Percentiles rank a stretch among this genome's conserved stretches.
Conservation (phyloP, 2,113 vertebrate genomes). For the Menura novaehollandiae region DNA sequence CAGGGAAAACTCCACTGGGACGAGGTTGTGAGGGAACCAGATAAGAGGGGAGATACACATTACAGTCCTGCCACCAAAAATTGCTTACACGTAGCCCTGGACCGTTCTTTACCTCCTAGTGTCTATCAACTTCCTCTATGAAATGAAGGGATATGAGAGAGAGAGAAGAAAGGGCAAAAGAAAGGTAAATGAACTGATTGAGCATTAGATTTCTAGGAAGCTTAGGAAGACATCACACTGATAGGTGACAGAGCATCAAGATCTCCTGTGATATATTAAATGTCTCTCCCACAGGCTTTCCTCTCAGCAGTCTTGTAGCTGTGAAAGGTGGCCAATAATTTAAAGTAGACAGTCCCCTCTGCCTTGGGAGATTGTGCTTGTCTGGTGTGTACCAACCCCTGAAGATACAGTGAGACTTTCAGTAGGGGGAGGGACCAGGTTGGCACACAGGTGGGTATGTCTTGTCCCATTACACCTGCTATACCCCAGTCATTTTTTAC, state of each 20-base stretch:
- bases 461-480: rapidly evolving
- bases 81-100: not conserved
- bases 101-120: not conserved
- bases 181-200: not conserved
- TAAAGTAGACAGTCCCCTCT: not conserved
- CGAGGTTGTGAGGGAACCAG: not conserved
- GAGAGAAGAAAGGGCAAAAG: not conserved
- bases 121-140: not conserved
- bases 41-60: rapidly evolving
- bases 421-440: not conserved
- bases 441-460: rapidly evolving
- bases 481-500: not conserved
- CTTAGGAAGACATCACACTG: not conserved
- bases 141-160: not conserved
- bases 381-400: not conserved
- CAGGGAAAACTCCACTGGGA: not conserved
- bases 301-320: not conserved
- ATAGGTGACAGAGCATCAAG: not conserved
- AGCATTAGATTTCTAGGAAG: not conserved
- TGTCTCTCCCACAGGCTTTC: not conserved
- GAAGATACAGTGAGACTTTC: not conserved
- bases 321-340: not conserved
- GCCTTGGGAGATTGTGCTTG: not conserved
- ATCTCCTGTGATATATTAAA: not conserved
- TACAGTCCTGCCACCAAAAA: not conserved